Evolutionary conservation across 2,888 invertebrate species (phyloP).

Genomic region (Drosophila prostipennis): DNA sequence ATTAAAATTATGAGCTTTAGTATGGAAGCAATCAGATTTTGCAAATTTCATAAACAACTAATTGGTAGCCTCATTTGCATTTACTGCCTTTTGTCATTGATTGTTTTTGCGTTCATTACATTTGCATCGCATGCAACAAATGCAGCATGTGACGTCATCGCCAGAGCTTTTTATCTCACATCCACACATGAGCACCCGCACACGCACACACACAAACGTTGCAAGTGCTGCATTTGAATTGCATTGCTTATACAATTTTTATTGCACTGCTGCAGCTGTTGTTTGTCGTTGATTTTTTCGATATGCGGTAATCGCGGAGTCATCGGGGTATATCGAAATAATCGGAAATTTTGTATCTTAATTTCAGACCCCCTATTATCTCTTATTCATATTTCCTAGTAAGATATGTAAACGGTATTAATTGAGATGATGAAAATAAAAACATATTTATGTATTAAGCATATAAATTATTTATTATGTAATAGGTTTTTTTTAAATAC

Average conservation of each 20-base stretch:
- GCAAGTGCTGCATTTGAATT: conserved; percentile 58
- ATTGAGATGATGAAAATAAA: too few relatives aligned
- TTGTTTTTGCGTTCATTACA: conserved; percentile 1
- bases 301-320: conserved; percentile 16
- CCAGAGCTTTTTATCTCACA: conserved; percentile 55
- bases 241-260: conserved; percentile 50
- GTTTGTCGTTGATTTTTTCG: conserved; percentile 36
- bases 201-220: conserved; percentile 21
- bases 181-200: conserved; percentile 15
- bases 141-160: conserved; percentile 69
- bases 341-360: background rate
- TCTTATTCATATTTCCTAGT: too few relatives aligned
- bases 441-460: too few relatives aligned
- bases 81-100: background rate
- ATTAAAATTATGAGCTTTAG: too few relatives aligned
- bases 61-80: too few relatives aligned
- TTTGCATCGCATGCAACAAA: conserved; percentile 66
- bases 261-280: conserved; percentile 74
- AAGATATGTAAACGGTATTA: too few relatives aligned
- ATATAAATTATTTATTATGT: too few relatives aligned
- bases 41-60: too few relatives aligned
- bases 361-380: too few relatives aligned
- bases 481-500: too few relatives aligned
- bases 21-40: too few relatives aligned
- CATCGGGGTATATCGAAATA: background rate